Percentiles rank a stretch among this genome's conserved stretches.
Conservation (phyloP, 2,113 vertebrate genomes). For the Holacanthus passer region DNA sequence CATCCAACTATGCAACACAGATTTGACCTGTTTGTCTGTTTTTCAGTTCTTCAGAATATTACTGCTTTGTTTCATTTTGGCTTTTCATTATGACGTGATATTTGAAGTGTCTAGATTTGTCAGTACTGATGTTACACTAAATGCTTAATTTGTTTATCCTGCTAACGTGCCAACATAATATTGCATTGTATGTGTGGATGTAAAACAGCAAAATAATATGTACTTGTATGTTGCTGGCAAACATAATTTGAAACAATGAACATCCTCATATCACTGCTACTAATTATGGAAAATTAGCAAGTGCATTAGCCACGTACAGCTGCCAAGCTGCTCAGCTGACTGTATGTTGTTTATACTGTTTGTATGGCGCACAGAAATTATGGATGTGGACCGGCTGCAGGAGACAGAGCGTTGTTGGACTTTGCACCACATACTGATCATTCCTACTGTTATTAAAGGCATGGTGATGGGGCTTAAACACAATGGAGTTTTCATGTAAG, state of each 20-base stretch:
- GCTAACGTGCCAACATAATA: neutral
- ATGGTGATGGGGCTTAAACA: neutral
- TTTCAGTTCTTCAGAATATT: neutral
- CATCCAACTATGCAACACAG: conserved; percentile 29
- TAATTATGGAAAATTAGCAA: neutral
- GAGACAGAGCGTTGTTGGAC: neutral
- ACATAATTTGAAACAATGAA: neutral
- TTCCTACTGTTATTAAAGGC: neutral
- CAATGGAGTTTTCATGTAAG: neutral
- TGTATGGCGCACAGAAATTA: neutral
- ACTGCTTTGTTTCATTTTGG: neutral
- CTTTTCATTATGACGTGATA: conserved; percentile 6
- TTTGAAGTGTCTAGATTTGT: neutral
- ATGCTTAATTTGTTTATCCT: too few relatives aligned
- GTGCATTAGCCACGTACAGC: neutral
- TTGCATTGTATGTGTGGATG: neutral
- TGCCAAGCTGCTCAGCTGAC: neutral
- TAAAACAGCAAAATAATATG: neutral
- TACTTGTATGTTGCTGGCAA: neutral
- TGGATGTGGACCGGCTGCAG: neutral
- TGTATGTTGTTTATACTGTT: neutral
- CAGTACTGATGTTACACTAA: too few relatives aligned
- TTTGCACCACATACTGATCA: neutral
- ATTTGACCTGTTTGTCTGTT: neutral
- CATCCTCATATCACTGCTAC: neutral